phyloP scores from a whole-genome alignment of 2,797 vertebrate species.

The Danio tinwini region DNA sequence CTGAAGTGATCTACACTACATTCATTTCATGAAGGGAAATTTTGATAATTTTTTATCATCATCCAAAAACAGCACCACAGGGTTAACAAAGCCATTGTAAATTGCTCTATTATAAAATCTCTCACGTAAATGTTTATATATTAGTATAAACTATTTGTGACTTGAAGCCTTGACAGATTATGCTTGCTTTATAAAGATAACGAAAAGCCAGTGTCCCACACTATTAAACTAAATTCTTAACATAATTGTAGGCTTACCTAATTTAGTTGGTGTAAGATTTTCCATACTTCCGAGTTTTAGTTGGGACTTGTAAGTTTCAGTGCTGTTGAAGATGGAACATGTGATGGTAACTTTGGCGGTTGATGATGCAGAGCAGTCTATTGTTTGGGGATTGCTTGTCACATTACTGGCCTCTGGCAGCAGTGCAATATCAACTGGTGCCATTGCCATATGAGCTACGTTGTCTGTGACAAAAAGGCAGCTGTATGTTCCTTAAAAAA shows the following conservation, averaged over 20 bases:
- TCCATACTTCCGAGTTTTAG: fast-evolving
- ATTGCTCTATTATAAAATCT: not conserved
- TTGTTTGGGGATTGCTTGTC: slow-evolving; percentile 39
- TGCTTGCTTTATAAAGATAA: not conserved
- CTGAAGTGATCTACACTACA: too few species aligned
- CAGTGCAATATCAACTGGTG: slow-evolving; percentile 51
- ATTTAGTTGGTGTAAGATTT: fast-evolving
- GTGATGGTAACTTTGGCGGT: fast-evolving
- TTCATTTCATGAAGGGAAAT: too few species aligned
- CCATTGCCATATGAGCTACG: slow-evolving; percentile 65
- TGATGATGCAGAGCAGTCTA: slow-evolving; percentile 46
- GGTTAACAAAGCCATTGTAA: not conserved
- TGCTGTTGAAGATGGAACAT: slow-evolving; percentile 47
- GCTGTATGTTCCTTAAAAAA: slow-evolving; percentile 70
- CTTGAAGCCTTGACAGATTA: not conserved
- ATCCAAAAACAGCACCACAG: too few species aligned
- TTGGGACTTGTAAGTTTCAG: fast-evolving
- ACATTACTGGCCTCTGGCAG: slow-evolving; percentile 73
- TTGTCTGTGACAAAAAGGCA: slow-evolving; percentile 70
- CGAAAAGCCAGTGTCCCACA: not conserved
- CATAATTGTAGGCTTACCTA: not conserved
- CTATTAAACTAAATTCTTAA: not conserved
- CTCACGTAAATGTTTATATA: not conserved
- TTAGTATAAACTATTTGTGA: not conserved
- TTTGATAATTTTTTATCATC: too few species aligned